Evolutionary conservation across 2,797 vertebrate species (phyloP), one percentile per base, ranked within the genome.

Genomic region (Gymnoscopelus microlampas): DNA sequence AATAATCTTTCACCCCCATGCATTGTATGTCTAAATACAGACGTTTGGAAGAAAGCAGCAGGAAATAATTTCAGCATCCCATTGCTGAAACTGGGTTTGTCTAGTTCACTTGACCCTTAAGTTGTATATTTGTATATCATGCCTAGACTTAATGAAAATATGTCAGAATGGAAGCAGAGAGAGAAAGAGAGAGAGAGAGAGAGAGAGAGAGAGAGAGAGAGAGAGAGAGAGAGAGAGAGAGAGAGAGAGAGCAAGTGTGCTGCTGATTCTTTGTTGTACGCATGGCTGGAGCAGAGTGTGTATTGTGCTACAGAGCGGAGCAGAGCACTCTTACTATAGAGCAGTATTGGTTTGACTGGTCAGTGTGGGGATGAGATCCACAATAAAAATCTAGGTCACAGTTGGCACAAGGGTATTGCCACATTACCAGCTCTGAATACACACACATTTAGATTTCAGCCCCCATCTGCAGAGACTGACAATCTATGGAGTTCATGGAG

Each of bases 361-460:
- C 86, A 84, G 76, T 65, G 77, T 54, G 74, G 78, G 82, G 66
- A 79, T 85, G 78, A 81, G 66, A 79, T 85, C 68, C 71, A 53
- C 60, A 57, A 50, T 77, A 5, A 35, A 35, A 85, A 93, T 89
- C 76, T 92, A 85, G 91, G 92, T 89, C 92, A 93, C 68, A 74
- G 77, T 83, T 88, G 81, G 84, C 83, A 89, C 67, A 51, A 60
- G 79, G 78, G 80, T 79, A 83, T 75, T 66, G 71, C 73, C 77
- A 85, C 81, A 83, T 83, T 85, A 84, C 66, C 62, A 68, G 72
- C 73, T 77, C 68, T 74, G 50, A 3, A 75, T 67, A 73, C 66
- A 66, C 68, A 12, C 53, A 4, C 64, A 26, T 63, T 51, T 23
- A 68, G 29, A 49, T 65, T 70, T 71, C 26, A 54, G 60, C 15